Evolutionary conservation across 2,113 vertebrate species (phyloP).

Genomic region (Lethenteron camtschaticum): DNA sequence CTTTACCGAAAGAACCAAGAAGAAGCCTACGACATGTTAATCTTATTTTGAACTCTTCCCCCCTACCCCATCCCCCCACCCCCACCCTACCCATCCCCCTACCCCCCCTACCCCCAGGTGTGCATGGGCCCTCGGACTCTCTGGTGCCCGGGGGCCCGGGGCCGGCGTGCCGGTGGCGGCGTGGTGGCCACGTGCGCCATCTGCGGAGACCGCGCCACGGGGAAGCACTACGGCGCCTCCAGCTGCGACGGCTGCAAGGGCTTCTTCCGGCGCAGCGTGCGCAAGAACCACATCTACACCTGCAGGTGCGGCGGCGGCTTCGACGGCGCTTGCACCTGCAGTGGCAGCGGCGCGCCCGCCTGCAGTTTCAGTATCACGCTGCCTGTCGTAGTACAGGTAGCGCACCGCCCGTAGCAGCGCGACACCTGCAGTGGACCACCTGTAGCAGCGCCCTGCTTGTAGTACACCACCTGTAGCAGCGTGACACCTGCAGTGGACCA

Average conservation of each 20-base stretch:
- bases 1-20: too few species aligned
- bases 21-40: too few species aligned
- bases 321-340: too few species aligned
- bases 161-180: slow-evolving; percentile 13
- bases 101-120: background rate
- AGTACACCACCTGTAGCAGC: too few species aligned
- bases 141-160: slow-evolving; percentile 2
- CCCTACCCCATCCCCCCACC: background rate
- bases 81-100: background rate
- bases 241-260: slow-evolving; percentile 54
- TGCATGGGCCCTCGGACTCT: background rate
- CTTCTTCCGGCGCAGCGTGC: slow-evolving; percentile 45
- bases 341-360: too few species aligned
- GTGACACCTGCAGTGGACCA: too few species aligned
- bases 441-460: too few species aligned
- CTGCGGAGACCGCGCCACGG: slow-evolving; percentile 38
- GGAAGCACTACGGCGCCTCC: slow-evolving; percentile 42
- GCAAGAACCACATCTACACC: slow-evolving; percentile 44
- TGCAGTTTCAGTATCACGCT: too few species aligned
- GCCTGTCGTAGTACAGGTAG: too few species aligned
- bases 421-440: too few species aligned
- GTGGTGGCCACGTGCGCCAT: slow-evolving; percentile 29
- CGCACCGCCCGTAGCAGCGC: too few species aligned
- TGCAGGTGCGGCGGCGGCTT: slow-evolving; percentile 33
- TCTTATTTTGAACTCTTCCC: too few species aligned